Evolutionary conservation across 2,113 vertebrate genomes (phyloP).

Genomic region (Xenopus borealis): DNA sequence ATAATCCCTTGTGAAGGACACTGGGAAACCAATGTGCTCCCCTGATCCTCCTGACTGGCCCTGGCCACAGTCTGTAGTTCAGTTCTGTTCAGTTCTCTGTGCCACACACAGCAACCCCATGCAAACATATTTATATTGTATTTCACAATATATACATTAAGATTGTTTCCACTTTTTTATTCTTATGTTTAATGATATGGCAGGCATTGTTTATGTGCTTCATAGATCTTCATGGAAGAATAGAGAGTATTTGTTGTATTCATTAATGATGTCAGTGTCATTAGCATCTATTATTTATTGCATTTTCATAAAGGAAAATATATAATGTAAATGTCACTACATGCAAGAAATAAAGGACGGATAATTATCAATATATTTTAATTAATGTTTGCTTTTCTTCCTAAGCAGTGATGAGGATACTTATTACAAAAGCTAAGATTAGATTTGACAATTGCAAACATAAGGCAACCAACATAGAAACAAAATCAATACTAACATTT

Average conservation of each 20-base stretch:
- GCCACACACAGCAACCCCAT: too few relatives aligned
- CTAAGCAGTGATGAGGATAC: conserved; percentile 68
- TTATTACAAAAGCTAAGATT: conserved; percentile 77
- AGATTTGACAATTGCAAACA: conserved; percentile 82
- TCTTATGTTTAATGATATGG: too few relatives aligned
- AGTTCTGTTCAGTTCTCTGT: too few relatives aligned
- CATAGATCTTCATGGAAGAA: too few relatives aligned
- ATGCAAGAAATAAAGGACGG: conserved; percentile 50
- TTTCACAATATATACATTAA: too few relatives aligned
- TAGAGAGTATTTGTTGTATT: conserved; percentile 37
- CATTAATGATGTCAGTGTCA: conserved; percentile 24
- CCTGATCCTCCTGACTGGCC: too few relatives aligned
- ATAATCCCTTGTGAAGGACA: too few relatives aligned
- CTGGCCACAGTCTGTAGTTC: too few relatives aligned
- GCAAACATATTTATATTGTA: too few relatives aligned
- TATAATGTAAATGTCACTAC: conserved; percentile 50
- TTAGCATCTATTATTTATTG: conserved; percentile 42
- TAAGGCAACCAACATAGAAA: conserved; percentile 75
- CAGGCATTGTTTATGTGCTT: too few relatives aligned
- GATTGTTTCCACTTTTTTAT: too few relatives aligned
- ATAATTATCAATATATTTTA: conserved; percentile 67
- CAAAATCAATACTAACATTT: conserved; percentile 84
- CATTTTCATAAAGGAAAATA: conserved; percentile 23
- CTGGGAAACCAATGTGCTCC: too few relatives aligned
- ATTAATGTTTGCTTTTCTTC: conserved; percentile 71